phyloP scores from a whole-genome alignment of 2,113 vertebrate genomes.

The Pomatorhinus ruficollis region DNA sequence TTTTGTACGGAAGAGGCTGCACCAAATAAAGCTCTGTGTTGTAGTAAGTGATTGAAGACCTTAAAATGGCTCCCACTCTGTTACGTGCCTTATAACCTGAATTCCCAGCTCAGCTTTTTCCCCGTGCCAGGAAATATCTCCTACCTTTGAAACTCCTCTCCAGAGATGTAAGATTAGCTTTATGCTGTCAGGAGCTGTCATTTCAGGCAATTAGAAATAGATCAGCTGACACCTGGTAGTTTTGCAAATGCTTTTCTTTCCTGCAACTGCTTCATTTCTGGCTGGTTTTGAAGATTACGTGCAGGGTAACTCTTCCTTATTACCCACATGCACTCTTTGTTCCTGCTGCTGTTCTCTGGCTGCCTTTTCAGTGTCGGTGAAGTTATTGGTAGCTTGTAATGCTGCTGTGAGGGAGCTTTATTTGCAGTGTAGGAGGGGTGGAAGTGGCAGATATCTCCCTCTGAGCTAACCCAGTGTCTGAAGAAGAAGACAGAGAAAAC shows the following conservation, averaged over 20 bases:
- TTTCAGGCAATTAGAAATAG: constrained; percentile 18
- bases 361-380: neutral
- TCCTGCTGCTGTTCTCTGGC: neutral
- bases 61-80: constrained; percentile 46
- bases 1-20: neutral
- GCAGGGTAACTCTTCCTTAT: neutral
- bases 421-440: neutral
- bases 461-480: neutral
- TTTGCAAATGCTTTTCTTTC: neutral
- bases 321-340: neutral
- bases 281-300: neutral
- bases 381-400: neutral
- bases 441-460: neutral
- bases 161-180: constrained; percentile 6
- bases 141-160: neutral
- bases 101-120: constrained; percentile 1
- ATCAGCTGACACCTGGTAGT: neutral
- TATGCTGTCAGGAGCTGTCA: constrained; percentile 16
- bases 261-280: neutral
- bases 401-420: neutral
- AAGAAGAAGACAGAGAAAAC: neutral
- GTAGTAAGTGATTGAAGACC: neutral
- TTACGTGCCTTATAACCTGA: neutral
- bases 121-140: neutral
- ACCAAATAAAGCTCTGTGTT: constrained; percentile 9